A percentile compares a stretch with the other conserved stretches of the same genome.
Conservation (phyloP, 2,797 vertebrate genomes). For the Aldrovandia affinis region DNA sequence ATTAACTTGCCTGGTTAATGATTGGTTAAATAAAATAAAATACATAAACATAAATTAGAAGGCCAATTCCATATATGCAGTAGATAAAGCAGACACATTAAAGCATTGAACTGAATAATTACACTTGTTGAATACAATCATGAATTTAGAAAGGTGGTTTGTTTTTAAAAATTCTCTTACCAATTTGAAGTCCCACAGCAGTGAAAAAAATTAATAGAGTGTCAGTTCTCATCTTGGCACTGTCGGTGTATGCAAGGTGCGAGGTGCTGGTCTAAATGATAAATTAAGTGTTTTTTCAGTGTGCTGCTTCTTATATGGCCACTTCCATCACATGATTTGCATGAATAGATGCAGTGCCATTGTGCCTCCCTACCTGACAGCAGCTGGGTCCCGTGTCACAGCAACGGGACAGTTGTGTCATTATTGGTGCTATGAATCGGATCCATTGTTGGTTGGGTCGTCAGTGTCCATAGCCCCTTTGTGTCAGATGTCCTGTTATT, state of each 20-base stretch:
- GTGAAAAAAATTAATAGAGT: constrained; percentile 14
- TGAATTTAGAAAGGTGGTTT: background rate
- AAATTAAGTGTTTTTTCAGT: background rate
- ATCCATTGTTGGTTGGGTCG: constrained; percentile 23
- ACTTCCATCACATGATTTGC: constrained; percentile 67
- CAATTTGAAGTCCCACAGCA: constrained; percentile 12
- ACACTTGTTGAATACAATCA: background rate
- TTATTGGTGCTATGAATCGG: constrained; percentile 70
- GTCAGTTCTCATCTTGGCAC: constrained; percentile 22
- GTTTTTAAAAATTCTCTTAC: constrained; percentile 4
- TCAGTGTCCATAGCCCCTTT: constrained; percentile 22
- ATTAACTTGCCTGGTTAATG: too few species aligned
- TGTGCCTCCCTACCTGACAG: constrained; percentile 69
- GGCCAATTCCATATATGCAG: background rate
- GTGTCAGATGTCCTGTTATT: constrained; percentile 25
- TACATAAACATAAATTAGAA: background rate
- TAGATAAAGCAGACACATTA: background rate
- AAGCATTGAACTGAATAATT: background rate
- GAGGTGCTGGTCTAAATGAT: background rate
- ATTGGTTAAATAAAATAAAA: too few species aligned
- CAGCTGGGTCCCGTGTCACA: constrained; percentile 64
- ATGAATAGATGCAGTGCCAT: constrained; percentile 69
- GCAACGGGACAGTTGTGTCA: constrained; percentile 62
- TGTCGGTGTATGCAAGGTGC: background rate
- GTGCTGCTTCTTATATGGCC: constrained; percentile 62